Evolutionary conservation across 2,888 invertebrate species (phyloP).

Genomic region (Cylindroiulus punctatus): DNA sequence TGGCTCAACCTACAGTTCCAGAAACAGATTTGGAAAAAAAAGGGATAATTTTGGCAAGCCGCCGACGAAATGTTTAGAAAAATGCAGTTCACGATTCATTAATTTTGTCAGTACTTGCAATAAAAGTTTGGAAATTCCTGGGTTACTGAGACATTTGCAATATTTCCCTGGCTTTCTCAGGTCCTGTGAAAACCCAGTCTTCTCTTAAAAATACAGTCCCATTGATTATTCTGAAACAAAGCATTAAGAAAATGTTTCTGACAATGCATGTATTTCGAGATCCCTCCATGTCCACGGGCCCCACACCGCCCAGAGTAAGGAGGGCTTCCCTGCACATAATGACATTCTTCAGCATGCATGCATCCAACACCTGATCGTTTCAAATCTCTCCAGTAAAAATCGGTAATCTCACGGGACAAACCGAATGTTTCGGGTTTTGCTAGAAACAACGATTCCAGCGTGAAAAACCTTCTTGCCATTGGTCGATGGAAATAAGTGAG

Average conservation of each 20-base stretch:
- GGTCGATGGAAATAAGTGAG: constrained; percentile 47
- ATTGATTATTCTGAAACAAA: too few relatives aligned
- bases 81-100: too few relatives aligned
- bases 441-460: constrained; percentile 22
- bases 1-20: too few relatives aligned
- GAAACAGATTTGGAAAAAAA: too few relatives aligned
- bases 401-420: constrained; percentile 47
- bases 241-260: background rate
- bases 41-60: too few relatives aligned
- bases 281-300: background rate
- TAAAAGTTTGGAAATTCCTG: too few relatives aligned
- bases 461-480: constrained; percentile 44
- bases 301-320: background rate
- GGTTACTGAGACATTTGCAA: too few relatives aligned
- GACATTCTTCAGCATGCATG: constrained; percentile 36
- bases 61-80: too few relatives aligned
- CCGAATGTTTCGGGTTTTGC: constrained; percentile 49
- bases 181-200: too few relatives aligned
- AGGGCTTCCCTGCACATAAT: constrained; percentile 14
- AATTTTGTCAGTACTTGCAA: too few relatives aligned
- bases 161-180: too few relatives aligned
- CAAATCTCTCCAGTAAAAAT: constrained; percentile 49
- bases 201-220: too few relatives aligned
- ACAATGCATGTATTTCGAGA: background rate
- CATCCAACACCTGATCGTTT: constrained; percentile 49